Conservation (phyloP, 2,888 invertebrate species). For the Heliconius ismenius region DNA sequence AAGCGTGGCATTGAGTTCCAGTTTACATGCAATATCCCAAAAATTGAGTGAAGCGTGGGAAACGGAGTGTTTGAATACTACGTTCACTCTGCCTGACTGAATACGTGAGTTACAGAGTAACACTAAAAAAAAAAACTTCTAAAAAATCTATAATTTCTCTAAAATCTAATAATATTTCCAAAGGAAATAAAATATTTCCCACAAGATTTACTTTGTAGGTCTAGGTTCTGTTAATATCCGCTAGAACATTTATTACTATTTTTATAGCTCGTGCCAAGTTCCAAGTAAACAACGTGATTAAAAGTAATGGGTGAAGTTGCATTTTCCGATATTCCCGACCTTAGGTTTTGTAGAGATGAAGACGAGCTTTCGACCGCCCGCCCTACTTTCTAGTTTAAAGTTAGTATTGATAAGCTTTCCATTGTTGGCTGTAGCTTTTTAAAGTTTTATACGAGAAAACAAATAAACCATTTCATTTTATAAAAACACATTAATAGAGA, state of each 20-base stretch:
- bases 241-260: conserved; percentile 17
- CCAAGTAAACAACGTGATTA: conserved; percentile 24
- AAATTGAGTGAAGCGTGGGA: background rate
- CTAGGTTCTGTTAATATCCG: conserved; percentile 16
- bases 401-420: conserved; percentile 6
- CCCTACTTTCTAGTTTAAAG: conserved; percentile 7
- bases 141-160: background rate
- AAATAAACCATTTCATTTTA: background rate
- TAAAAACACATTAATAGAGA: background rate
- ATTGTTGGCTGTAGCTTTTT: conserved; percentile 6
- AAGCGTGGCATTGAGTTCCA: too few relatives aligned
- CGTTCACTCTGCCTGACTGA: background rate
- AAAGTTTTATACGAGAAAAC: background rate
- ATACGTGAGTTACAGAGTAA: background rate
- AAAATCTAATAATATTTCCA: background rate
- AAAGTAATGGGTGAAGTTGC: conserved; percentile 23
- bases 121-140: background rate
- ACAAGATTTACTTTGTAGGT: conserved; percentile 4
- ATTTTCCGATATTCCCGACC: conserved; percentile 17
- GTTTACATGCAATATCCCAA: background rate
- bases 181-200: background rate
- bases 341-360: conserved; percentile 8
- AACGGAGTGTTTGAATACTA: background rate
- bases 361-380: conserved; percentile 6
- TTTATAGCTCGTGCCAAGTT: conserved; percentile 18